Evolutionary conservation across 1,140 invertebrate genomes (phyloP), one percentile per base, ranked within the genome.

Genomic region (Hesperophylax magnus): DNA sequence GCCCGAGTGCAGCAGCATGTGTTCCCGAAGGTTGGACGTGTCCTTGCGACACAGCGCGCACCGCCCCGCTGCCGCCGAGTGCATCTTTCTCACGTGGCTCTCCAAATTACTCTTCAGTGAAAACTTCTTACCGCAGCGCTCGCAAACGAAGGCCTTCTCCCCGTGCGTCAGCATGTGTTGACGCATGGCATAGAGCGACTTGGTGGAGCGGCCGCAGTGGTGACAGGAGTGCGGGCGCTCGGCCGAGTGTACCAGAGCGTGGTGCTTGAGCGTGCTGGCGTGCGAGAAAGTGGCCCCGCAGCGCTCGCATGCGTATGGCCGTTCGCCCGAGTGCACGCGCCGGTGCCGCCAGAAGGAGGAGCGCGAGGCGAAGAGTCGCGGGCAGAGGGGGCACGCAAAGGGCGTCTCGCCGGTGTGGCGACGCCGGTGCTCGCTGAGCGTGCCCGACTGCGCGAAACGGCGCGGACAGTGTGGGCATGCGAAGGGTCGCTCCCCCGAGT

Each of bases 211-310:
- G 9, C 39, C 39, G 39, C 39, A 47, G 39, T 47, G 39, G 39
- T 47, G 1, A 8, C 39, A 47, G 39, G 9, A 47, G 11, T 47
- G 39, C 11, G 39, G 39, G 9, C 39, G 39, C 39, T 47, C 39
- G 39, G 1, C 39, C 9, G 39, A 47, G 11, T 47, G 39, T 11
- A 47, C 39, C 9, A 14, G 39, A 0, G 89, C 89, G 79, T 92
- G 92, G 2, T 91, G 90, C 74, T 90, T 91, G 0, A 92, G 84
- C 0, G 91, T 67, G 17, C 69, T 78, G 17, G 63, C 58, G 67
- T 63, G 60, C 79, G 92, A 92, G 85, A 94, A 94, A 11, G 92
- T 89, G 87, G 95, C 95, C 7, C 91, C 88, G 86, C 95, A 96
- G 11, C 84, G 52, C 3, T 85, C 78, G 78, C 88, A 89, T 6